phyloP scores from a whole-genome alignment of 2,113 vertebrate genomes.

The Nesoenas mayeri region DNA sequence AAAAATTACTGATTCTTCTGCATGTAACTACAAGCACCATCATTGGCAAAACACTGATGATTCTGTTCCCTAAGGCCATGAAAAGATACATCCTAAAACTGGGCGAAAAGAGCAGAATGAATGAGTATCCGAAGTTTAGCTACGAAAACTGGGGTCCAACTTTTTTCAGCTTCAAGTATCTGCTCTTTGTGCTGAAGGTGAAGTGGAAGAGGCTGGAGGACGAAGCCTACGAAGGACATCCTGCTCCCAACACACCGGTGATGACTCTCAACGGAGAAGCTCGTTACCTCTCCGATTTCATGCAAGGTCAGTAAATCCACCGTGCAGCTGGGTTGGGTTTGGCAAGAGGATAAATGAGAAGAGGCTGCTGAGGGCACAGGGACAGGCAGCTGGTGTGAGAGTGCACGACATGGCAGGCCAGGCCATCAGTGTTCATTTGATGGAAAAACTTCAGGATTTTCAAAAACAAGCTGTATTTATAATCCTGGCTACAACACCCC shows the following conservation, averaged over 20 bases:
- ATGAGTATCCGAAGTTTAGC: slow-evolving; percentile 78
- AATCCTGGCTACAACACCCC: not conserved
- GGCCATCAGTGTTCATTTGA: not conserved
- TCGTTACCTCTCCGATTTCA: slow-evolving; percentile 73
- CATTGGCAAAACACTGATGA: slow-evolving; percentile 64
- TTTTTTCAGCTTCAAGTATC: slow-evolving; percentile 71
- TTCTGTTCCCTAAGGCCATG: slow-evolving; percentile 73
- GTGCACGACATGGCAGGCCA: not conserved
- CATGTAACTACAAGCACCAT: slow-evolving; percentile 43
- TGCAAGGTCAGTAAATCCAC: slow-evolving; percentile 74
- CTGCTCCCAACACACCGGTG: slow-evolving; percentile 83
- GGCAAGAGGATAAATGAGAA: not conserved
- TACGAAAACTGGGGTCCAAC: slow-evolving; percentile 89
- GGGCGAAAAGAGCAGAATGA: slow-evolving; percentile 74
- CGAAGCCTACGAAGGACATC: slow-evolving; percentile 71
- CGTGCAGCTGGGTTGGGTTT: fast-evolving
- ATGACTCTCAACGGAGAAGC: slow-evolving; percentile 66
- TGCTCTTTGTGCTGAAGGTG: slow-evolving; percentile 73
- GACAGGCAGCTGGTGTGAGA: not conserved
- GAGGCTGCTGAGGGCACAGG: not conserved
- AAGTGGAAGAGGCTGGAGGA: slow-evolving; percentile 83
- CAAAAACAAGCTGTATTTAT: not conserved
- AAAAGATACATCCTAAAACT: slow-evolving; percentile 77
- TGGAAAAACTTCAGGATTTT: not conserved
- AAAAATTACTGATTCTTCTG: slow-evolving; percentile 62